phyloP scores from a whole-genome alignment of 1,140 invertebrate species.

The Thereuonema tuberculata region DNA sequence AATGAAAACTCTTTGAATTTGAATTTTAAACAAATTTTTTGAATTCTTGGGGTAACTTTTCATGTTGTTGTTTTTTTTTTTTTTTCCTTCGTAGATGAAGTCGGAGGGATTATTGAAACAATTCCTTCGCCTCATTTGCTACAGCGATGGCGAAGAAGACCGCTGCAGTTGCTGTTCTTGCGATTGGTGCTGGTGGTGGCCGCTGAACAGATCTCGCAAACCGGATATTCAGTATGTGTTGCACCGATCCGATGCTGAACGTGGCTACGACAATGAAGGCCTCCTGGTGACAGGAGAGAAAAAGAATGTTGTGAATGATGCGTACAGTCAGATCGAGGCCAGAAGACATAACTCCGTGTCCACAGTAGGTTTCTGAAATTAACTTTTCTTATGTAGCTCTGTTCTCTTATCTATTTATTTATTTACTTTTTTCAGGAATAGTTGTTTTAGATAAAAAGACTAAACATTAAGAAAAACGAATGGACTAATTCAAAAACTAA shows the following conservation, averaged over 20 bases:
- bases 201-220: background rate
- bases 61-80: no score
- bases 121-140: conserved; percentile 8
- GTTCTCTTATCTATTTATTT: no score
- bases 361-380: no score
- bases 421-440: no score
- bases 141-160: background rate
- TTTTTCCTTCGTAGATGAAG: no score
- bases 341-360: conserved; percentile 16
- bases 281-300: background rate
- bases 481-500: no score
- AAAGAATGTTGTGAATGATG: conserved; percentile 3
- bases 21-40: no score
- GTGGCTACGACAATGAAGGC: conserved; percentile 3
- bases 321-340: conserved; percentile 14
- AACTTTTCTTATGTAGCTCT: no score
- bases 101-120: conserved; percentile 7
- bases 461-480: no score
- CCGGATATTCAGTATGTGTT: conserved; percentile 12
- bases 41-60: no score
- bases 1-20: no score
- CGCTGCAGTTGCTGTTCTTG: background rate
- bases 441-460: no score
- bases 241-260: background rate
- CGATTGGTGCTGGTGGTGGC: background rate